A percentile compares a stretch with the other conserved stretches of the same genome.
phyloP scores from a whole-genome alignment of 53 echinoderm and acorn worm species.

The Apostichopus leukothele region DNA sequence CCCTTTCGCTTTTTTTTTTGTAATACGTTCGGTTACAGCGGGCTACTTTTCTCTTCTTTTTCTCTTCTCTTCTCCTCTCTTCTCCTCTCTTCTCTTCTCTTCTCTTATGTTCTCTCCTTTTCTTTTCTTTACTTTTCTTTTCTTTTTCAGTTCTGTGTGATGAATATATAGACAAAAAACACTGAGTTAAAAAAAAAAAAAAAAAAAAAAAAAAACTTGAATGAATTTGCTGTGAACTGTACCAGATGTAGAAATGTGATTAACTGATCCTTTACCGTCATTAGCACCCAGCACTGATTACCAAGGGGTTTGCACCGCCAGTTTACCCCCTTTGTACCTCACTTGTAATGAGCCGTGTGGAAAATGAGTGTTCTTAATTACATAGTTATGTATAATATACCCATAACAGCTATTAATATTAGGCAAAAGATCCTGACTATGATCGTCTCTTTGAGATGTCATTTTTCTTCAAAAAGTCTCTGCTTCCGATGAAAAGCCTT shows the following conservation, averaged over 20 bases:
- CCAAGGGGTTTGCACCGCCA: background rate
- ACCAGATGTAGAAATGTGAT: constrained; percentile 26
- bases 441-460: background rate
- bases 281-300: background rate
- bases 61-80: background rate
- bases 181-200: too few relatives aligned
- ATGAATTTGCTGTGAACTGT: constrained; percentile 19
- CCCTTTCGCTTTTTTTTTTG: background rate
- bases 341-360: background rate
- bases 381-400: constrained; percentile 35
- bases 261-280: background rate
- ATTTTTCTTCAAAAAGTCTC: background rate
- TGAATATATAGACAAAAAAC: too few relatives aligned
- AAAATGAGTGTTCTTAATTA: constrained; percentile 18
- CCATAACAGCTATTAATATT: constrained; percentile 16
- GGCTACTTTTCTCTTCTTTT: background rate
- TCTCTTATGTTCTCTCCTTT: too few relatives aligned
- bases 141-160: background rate
- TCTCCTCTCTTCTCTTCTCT: background rate
- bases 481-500: background rate
- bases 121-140: background rate
- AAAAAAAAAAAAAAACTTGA: too few relatives aligned
- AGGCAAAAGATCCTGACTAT: background rate
- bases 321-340: constrained; percentile 26
- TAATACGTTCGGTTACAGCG: background rate